Conservation (phyloP, 2,888 invertebrate genomes). For the Schizaphis graminum region DNA sequence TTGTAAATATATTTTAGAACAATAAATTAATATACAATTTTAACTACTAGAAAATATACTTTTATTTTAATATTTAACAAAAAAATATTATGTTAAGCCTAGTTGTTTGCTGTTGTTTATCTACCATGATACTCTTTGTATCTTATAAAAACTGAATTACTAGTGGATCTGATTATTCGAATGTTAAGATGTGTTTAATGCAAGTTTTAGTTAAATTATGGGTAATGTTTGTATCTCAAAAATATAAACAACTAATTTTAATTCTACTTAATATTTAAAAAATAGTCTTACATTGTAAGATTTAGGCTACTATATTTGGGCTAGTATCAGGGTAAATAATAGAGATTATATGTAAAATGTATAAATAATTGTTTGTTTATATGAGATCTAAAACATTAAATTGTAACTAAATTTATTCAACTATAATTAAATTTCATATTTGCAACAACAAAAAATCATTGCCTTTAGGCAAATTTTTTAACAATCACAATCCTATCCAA, state of each 20-base stretch:
- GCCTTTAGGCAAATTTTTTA: background rate
- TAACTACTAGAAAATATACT: background rate
- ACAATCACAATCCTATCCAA: background rate
- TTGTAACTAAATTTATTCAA: background rate
- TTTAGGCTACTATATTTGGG: background rate
- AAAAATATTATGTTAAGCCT: background rate
- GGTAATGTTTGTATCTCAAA: background rate
- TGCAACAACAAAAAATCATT: too few species aligned
- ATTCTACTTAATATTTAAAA: background rate
- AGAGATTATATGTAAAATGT: background rate
- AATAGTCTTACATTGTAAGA: background rate
- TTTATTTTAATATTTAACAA: background rate
- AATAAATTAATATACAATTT: background rate
- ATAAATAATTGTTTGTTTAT: background rate
- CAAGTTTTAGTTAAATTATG: background rate
- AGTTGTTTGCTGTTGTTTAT: background rate
- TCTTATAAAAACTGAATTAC: background rate
- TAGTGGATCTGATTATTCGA: background rate
- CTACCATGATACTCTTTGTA: background rate
- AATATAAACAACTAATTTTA: background rate
- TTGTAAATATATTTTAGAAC: conserved; percentile 42
- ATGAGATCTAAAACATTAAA: background rate
- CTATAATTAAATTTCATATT: background rate
- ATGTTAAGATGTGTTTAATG: background rate
- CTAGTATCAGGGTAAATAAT: background rate